A percentile compares a stretch with the other conserved stretches of the same genome.
phyloP scores from a whole-genome alignment of 2,888 invertebrate genomes.

The Labia minor region DNA sequence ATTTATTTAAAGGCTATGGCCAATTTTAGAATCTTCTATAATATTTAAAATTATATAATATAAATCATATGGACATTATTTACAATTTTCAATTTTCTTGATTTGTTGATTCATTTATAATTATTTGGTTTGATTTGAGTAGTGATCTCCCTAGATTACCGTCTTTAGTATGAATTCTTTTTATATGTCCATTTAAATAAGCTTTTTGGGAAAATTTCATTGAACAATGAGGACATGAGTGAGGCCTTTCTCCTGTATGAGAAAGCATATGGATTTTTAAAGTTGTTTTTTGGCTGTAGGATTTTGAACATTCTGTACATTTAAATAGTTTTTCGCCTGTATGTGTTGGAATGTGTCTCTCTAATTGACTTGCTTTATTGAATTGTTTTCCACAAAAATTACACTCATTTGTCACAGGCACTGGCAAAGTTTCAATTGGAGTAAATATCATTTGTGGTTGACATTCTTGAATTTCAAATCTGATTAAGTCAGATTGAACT shows the following conservation, averaged over 20 bases:
- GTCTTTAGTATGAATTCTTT: background rate
- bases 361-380: conserved; percentile 43
- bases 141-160: background rate
- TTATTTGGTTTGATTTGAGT: background rate
- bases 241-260: conserved; percentile 47
- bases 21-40: too few relatives aligned
- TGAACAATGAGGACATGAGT: conserved; percentile 47
- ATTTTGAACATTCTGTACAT: conserved; percentile 46
- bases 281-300: conserved; percentile 49
- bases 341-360: conserved; percentile 45
- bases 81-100: too few relatives aligned
- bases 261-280: conserved; percentile 47
- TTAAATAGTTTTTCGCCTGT: conserved; percentile 48
- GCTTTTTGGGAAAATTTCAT: background rate
- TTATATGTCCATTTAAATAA: background rate
- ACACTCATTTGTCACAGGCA: background rate
- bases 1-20: too few relatives aligned
- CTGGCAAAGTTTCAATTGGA: background rate
- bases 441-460: conserved; percentile 31
- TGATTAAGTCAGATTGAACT: background rate
- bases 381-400: conserved; percentile 42
- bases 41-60: too few relatives aligned
- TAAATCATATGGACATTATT: too few relatives aligned
- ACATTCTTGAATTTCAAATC: conserved; percentile 22
- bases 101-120: too few relatives aligned